phyloP scores from a whole-genome alignment of 2,113 vertebrate genomes.

The Phalacrocorax carbo region DNA sequence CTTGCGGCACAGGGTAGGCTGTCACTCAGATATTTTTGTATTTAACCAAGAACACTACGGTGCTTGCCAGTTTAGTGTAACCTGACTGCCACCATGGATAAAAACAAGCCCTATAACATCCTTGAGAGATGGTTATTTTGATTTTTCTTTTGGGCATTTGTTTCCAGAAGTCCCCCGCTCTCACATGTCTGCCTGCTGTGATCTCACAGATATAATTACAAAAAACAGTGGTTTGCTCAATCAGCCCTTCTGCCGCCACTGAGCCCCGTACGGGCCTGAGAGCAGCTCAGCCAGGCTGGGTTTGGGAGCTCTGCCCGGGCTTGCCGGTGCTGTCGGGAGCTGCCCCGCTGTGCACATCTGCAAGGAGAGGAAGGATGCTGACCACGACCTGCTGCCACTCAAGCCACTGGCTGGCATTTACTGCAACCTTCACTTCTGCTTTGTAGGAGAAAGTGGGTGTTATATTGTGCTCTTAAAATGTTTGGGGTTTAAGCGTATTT shows the following conservation, averaged over 20 bases:
- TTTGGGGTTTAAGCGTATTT: slow-evolving; percentile 32
- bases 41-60: not conserved
- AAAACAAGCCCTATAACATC: not conserved
- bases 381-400: not conserved
- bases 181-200: not conserved
- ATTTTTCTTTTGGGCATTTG: accelerated
- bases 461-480: slow-evolving; percentile 31
- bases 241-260: not conserved
- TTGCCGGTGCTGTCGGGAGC: accelerated
- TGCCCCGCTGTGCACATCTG: not conserved
- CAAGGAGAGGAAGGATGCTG: not conserved
- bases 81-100: not conserved
- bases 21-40: not conserved
- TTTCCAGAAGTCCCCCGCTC: not conserved
- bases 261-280: accelerated
- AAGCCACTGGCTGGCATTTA: not conserved
- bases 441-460: not conserved
- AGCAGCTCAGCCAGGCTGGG: not conserved
- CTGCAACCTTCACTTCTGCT: not conserved
- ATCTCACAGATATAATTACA: accelerated
- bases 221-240: not conserved
- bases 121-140: not conserved
- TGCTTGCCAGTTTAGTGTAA: not conserved
- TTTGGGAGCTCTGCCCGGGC: not conserved
- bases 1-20: not conserved